Evolutionary conservation across 2,888 invertebrate species (phyloP).

Genomic region (Pheosia gnoma): DNA sequence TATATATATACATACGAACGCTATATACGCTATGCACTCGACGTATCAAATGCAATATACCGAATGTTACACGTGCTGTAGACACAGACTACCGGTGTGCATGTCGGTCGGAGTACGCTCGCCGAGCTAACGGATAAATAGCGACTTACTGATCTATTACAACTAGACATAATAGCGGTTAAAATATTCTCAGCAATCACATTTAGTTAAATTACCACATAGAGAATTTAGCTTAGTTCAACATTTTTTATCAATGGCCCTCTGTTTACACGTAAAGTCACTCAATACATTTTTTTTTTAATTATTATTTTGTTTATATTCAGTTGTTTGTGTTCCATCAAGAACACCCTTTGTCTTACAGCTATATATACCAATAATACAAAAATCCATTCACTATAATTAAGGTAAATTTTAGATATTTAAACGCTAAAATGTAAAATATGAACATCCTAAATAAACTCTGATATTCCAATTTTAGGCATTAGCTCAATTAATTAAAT

Average conservation of each 20-base stretch:
- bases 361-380: slow-evolving; percentile 83
- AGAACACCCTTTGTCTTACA: slow-evolving; percentile 82
- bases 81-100: slow-evolving; percentile 4
- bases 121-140: slow-evolving; percentile 54
- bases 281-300: slow-evolving; percentile 79
- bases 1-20: slow-evolving; percentile 45
- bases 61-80: slow-evolving; percentile 35
- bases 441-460: slow-evolving; percentile 84
- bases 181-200: slow-evolving; percentile 83
- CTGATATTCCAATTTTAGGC: slow-evolving; percentile 84
- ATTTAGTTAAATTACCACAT: slow-evolving; percentile 82
- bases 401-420: slow-evolving; percentile 84
- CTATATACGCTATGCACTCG: slow-evolving; percentile 46
- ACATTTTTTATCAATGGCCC: slow-evolving; percentile 81
- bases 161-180: slow-evolving; percentile 78
- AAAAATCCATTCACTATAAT: slow-evolving; percentile 84
- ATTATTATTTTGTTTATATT: slow-evolving; percentile 76
- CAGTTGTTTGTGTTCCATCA: slow-evolving; percentile 80
- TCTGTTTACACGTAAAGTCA: slow-evolving; percentile 84
- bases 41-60: slow-evolving; percentile 63
- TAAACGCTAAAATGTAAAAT: slow-evolving; percentile 84
- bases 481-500: slow-evolving; percentile 82
- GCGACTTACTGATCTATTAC: slow-evolving; percentile 72
- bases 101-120: slow-evolving; percentile 27
- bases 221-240: slow-evolving; percentile 83